A percentile compares a stretch with the other conserved stretches of the same genome.
Conservation (phyloP, 2,888 invertebrate genomes). For the Pollenia amentaria region DNA sequence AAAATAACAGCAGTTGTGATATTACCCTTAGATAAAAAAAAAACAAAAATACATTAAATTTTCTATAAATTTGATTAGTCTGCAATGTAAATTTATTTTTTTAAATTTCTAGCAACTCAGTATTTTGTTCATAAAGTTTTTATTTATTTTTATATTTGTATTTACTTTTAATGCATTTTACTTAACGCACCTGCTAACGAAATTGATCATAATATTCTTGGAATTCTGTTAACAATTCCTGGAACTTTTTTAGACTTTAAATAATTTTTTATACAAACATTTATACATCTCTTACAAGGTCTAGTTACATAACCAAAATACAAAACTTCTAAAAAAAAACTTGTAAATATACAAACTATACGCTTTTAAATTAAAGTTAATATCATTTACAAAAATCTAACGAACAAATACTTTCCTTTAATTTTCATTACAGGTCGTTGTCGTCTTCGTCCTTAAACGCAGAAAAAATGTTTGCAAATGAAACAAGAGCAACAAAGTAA, state of each 20-base stretch:
- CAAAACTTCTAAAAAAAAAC: neutral
- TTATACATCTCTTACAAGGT: slow-evolving; percentile 4
- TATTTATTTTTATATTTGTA: too few species aligned
- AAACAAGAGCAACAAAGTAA: slow-evolving; percentile 21
- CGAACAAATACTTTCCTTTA: slow-evolving; percentile 48
- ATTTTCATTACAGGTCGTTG: slow-evolving; percentile 59
- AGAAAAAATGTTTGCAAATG: neutral
- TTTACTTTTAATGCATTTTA: neutral
- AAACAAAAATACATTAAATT: too few species aligned
- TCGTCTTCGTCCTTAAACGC: neutral
- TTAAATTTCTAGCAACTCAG: too few species aligned
- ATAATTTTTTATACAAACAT: neutral
- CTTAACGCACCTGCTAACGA: too few species aligned
- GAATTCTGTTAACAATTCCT: too few species aligned
- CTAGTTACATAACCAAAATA: slow-evolving; percentile 11
- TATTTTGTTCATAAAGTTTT: too few species aligned
- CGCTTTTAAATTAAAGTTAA: slow-evolving; percentile 21
- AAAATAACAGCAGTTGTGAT: too few species aligned
- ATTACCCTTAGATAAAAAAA: too few species aligned
- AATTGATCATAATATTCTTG: too few species aligned
- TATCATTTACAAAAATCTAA: slow-evolving; percentile 41
- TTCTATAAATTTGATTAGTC: too few species aligned
- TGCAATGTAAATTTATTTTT: too few species aligned
- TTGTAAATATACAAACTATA: neutral
- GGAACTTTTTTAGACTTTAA: neutral